phyloP scores from a whole-genome alignment of 2,113 vertebrate species.

The Amphilophus citrinellus region DNA sequence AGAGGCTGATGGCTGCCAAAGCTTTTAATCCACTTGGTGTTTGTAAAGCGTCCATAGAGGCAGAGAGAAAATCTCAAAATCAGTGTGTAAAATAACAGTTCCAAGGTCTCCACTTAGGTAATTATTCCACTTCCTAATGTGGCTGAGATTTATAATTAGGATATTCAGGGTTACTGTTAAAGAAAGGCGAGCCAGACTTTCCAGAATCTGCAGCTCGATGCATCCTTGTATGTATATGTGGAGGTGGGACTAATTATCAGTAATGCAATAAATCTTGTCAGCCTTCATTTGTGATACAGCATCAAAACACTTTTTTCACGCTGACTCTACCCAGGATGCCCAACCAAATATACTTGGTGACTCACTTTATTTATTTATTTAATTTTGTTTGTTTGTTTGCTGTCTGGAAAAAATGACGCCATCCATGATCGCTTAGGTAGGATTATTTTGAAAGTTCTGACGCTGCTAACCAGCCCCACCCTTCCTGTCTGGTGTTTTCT shows the following conservation, averaged over 20 bases:
- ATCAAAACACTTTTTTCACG: background rate
- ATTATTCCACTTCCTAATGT: background rate
- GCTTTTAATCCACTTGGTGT: constrained; percentile 1
- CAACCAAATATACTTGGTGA: background rate
- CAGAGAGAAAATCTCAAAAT: background rate
- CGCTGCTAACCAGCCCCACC: background rate
- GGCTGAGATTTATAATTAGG: background rate
- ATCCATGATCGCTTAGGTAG: background rate
- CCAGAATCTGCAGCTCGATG: background rate
- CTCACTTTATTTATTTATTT: background rate
- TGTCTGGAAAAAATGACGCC: background rate
- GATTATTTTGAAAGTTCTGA: background rate
- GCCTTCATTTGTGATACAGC: too few species aligned
- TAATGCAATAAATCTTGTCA: background rate
- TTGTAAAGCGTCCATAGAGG: background rate
- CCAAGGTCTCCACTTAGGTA: background rate
- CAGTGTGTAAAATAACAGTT: background rate
- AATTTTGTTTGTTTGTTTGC: background rate
- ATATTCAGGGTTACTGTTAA: background rate
- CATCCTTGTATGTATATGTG: background rate
- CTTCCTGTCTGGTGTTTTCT: background rate
- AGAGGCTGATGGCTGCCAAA: constrained; percentile 3
- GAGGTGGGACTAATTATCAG: background rate
- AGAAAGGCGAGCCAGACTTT: background rate
- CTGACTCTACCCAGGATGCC: background rate